A percentile compares a stretch with the other conserved stretches of the same genome.
Evolutionary conservation across 1,140 invertebrate genomes (phyloP).

Genomic region (Temnothorax nylanderi): DNA sequence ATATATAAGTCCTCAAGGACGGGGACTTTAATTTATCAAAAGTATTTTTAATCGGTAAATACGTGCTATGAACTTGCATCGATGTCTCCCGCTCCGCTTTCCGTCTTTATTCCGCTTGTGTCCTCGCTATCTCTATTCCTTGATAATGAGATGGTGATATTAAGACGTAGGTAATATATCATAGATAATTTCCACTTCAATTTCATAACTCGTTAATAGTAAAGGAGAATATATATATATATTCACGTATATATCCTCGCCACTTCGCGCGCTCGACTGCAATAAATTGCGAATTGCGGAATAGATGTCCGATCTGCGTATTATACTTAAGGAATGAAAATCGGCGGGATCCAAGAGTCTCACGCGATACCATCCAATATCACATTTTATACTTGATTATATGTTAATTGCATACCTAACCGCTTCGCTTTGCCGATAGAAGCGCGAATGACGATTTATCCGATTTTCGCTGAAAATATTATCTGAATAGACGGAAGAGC

Average conservation of each 20-base stretch:
- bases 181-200: slow-evolving; percentile 28
- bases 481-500: background rate
- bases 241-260: background rate
- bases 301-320: slow-evolving; percentile 15
- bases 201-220: slow-evolving; percentile 14
- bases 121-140: background rate
- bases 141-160: background rate
- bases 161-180: background rate
- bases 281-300: slow-evolving; percentile 16
- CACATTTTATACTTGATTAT: slow-evolving; percentile 1
- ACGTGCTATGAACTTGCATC: background rate
- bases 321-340: slow-evolving; percentile 6
- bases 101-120: background rate
- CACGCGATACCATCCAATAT: background rate
- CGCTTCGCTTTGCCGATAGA: background rate
- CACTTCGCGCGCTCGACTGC: background rate
- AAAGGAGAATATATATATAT: background rate
- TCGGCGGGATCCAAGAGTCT: background rate
- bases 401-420: background rate
- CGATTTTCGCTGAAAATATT: slow-evolving; percentile 16
- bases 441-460: slow-evolving; percentile 9
- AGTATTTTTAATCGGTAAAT: slow-evolving; percentile 21
- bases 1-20: background rate
- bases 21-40: slow-evolving; percentile 17
- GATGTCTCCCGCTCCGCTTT: background rate